phyloP scores from a whole-genome alignment of 2,797 vertebrate species.

The Microctenopoma steveboyesi region DNA sequence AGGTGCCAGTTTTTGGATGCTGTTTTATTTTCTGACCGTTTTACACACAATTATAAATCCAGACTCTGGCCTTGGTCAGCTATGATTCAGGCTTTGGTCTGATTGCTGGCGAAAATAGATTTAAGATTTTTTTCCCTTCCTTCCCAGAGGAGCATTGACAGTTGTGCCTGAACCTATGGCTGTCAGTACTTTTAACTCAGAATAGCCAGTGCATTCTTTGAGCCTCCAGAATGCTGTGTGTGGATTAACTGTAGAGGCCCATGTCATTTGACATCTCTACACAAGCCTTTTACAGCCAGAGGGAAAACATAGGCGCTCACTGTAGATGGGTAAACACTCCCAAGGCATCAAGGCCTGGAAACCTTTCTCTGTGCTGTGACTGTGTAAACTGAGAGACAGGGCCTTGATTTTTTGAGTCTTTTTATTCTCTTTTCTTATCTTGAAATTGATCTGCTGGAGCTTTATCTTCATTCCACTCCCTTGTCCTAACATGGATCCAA shows the following conservation, averaged over 20 bases:
- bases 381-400: constrained; percentile 32
- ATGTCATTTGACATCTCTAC: constrained; percentile 73
- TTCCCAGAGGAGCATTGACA: constrained; percentile 80
- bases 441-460: constrained; percentile 50
- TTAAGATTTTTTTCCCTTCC: constrained; percentile 69
- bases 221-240: constrained; percentile 78
- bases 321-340: constrained; percentile 48
- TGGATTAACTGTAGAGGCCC: constrained; percentile 79
- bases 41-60: constrained; percentile 75
- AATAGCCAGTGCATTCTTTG: constrained; percentile 80
- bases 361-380: constrained; percentile 27
- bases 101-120: constrained; percentile 80
- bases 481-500: constrained; percentile 56
- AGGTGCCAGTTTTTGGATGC: constrained; percentile 72
- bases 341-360: constrained; percentile 19
- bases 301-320: constrained; percentile 56
- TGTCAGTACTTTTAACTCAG: constrained; percentile 82
- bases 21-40: constrained; percentile 73
- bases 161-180: constrained; percentile 78
- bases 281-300: constrained; percentile 62
- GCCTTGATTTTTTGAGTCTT: constrained; percentile 16
- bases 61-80: constrained; percentile 54
- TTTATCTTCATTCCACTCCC: constrained; percentile 54
- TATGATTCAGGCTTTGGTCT: constrained; percentile 71
- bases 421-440: constrained; percentile 46